These are phyloP conservation scores for Lycaon pictus DNA, from an alignment of 2,113 vertebrate species.

Conservation along the genomic window DNA sequence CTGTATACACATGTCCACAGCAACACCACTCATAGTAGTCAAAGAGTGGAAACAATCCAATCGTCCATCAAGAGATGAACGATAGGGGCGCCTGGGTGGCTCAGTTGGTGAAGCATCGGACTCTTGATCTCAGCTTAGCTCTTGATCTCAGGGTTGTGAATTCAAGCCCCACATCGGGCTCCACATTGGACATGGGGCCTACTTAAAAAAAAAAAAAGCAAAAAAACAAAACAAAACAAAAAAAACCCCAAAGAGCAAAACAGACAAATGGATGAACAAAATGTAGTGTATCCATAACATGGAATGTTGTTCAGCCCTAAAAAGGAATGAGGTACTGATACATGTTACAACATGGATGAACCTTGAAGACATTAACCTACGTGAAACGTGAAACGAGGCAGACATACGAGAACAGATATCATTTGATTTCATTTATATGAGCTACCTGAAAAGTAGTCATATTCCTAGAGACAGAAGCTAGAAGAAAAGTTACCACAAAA, in stretches of 20 bases:
- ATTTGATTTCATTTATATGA: background rate
- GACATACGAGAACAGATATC: background rate
- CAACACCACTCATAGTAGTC: background rate
- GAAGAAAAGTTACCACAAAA: background rate
- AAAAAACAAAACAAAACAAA: background rate
- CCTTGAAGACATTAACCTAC: background rate
- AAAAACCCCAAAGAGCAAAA: background rate
- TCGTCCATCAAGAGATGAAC: background rate
- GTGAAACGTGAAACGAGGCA: background rate
- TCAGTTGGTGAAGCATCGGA: background rate
- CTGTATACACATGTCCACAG: background rate
- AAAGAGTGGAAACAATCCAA: background rate
- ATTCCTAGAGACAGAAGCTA: background rate
- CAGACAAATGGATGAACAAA: background rate
- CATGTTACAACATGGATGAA: background rate
- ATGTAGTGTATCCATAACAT: background rate
- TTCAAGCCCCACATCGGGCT: background rate
- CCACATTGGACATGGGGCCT: background rate
- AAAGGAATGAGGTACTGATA: background rate
- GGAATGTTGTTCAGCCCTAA: background rate
- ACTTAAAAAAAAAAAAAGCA: background rate
- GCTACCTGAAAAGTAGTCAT: background rate
- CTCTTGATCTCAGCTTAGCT: background rate
- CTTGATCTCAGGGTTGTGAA: background rate
- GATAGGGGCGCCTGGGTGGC: background rate